Base-by-base conservation (phyloP, 2,888 invertebrate species). In the Baccha elongata region DNA sequence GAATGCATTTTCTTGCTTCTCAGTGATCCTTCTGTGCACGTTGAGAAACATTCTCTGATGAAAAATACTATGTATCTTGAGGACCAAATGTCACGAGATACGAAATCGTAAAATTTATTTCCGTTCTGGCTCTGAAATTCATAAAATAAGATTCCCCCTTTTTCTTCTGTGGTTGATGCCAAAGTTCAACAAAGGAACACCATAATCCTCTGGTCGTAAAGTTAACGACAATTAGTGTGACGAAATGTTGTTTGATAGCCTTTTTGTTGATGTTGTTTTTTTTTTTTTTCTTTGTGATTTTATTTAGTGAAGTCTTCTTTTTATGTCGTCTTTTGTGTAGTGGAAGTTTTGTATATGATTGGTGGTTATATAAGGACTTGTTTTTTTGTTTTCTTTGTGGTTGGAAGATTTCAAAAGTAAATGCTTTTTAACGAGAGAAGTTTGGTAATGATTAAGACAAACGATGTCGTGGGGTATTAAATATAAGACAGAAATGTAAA, bases 141-240 rank as follows among this genome's bases (percentile, higher is more conserved):
- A 65, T 44, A 48, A 40, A 50, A 26, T 26, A 32, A 7, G 29
- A 32, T 32, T 32, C 17, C 37, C 37, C 53, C 40, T 19, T 19
- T 44, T 44, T 44, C 44, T 44, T 26, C 42, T 26, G 8, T 48
- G 40, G 11, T 60, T 26, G 23, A 48, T 35, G 35, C 11, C 48
- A 17, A 55, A 50, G 44, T 26, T 46, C 23, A 42, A 64, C 48
- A 60, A 67, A 60, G 21, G 15, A 58, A 48, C 35, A 11, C 53
- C 21, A 55, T 19, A 32, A 62, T 62, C 67, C 58, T 58, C 37
- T 48, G 53, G 44, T 83, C 81, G 81, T 83, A 78, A 83, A 83
- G 42, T 68, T 72, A 68, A 76, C 67, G 76, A 78, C 81, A 78
- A 83, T 83, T 78, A 83, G 81, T 83, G 53, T 78, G 72, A 83